Evolutionary conservation across 2,797 vertebrate genomes (phyloP).

Genomic region (Enteromius fasciolatus): DNA sequence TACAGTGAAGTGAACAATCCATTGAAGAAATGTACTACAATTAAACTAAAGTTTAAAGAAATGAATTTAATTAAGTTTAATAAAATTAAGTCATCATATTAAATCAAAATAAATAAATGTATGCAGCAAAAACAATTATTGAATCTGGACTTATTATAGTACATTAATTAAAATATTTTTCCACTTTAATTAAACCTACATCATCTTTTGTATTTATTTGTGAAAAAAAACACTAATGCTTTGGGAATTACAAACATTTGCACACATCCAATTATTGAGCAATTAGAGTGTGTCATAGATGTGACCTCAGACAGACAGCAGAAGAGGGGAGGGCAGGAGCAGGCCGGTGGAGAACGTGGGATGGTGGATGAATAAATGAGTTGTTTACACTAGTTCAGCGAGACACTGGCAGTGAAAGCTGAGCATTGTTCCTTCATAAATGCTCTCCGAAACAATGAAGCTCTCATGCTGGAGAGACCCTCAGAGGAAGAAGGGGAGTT

Average conservation of each 20-base stretch:
- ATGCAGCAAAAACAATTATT: neutral
- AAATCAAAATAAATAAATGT: neutral
- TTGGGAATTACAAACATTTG: conserved; percentile 55
- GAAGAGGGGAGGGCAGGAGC: conserved; percentile 24
- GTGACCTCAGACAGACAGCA: conserved; percentile 44
- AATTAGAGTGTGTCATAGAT: conserved; percentile 45
- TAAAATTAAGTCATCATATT: neutral
- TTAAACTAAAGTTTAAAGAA: neutral
- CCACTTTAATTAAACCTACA: neutral
- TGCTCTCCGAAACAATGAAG: conserved; percentile 38
- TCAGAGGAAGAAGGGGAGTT: conserved; percentile 5
- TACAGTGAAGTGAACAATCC: neutral
- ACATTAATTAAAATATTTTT: neutral
- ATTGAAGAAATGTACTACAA: neutral
- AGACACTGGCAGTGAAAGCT: conserved; percentile 53
- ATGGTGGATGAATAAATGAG: conserved; percentile 51
- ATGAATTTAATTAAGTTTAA: no score
- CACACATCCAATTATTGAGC: conserved; percentile 46
- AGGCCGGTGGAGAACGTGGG: conserved; percentile 29
- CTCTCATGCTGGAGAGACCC: conserved; percentile 34
- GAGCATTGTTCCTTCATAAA: conserved; percentile 59
- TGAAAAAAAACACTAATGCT: conserved; percentile 30
- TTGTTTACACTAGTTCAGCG: conserved; percentile 44
- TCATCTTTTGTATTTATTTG: neutral
- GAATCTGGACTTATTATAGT: neutral